These are phyloP conservation scores for Heterodera carotae DNA, from an alignment of 1,140 invertebrate species.

Conservation along the genomic window DNA sequence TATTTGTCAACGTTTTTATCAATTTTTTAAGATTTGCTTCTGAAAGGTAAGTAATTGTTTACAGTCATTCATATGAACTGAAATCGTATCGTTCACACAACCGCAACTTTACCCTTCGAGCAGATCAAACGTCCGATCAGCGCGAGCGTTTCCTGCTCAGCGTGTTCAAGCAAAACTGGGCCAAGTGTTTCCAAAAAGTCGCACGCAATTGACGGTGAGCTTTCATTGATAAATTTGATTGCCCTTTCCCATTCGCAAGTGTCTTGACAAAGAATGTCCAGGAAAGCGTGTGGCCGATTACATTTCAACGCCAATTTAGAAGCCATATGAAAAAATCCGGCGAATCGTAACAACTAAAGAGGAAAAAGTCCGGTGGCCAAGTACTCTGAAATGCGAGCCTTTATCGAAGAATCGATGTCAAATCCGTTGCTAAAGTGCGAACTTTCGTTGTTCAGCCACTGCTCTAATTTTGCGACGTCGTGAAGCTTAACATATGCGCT, in stretches of 20 bases:
- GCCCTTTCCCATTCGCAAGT: constrained; percentile 48
- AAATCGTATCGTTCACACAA: too few relatives aligned
- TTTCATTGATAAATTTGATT: constrained; percentile 47
- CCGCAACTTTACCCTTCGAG: constrained; percentile 14
- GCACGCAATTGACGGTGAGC: constrained; percentile 15
- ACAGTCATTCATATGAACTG: too few relatives aligned
- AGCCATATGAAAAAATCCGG: constrained; percentile 47
- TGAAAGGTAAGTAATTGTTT: constrained; percentile 20
- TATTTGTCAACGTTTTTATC: constrained; percentile 24
- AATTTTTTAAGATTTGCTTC: constrained; percentile 25
- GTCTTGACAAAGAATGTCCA: constrained; percentile 55
- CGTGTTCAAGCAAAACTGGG: constrained; percentile 42
- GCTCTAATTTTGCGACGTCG: constrained; percentile 44
- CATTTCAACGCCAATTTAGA: constrained; percentile 42
- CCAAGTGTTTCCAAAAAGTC: constrained; percentile 49
- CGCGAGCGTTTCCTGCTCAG: constrained; percentile 38
- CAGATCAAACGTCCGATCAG: constrained; percentile 26
- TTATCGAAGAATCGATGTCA: constrained; percentile 51
- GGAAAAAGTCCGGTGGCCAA: background rate
- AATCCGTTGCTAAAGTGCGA: constrained; percentile 25
- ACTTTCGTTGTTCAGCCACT: constrained; percentile 51
- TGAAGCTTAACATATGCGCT: constrained; percentile 57
- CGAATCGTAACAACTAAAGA: constrained; percentile 52
- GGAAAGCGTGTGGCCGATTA: constrained; percentile 33
- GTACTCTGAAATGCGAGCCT: constrained; percentile 42